Conservation (phyloP, 2,797 vertebrate species). For the Coilia nasus region DNA sequence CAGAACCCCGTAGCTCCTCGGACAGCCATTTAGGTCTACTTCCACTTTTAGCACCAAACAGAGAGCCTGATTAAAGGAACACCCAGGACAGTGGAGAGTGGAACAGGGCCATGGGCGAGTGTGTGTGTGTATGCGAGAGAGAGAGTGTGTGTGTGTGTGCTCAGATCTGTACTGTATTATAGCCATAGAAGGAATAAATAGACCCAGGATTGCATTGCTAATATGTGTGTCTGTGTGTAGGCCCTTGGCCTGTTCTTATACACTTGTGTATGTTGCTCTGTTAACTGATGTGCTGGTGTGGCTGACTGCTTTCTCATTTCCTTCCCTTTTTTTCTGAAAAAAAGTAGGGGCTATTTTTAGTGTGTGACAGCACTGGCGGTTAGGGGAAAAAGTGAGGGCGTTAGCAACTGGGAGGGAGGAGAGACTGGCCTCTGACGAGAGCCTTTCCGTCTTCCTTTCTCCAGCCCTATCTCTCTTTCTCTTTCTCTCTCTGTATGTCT, state of each 20-base stretch:
- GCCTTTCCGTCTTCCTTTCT: not conserved
- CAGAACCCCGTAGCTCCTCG: conserved; percentile 7
- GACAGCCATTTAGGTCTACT: not conserved
- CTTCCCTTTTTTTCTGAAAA: conserved; percentile 27
- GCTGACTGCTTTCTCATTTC: conserved; percentile 27
- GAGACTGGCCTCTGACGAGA: not conserved
- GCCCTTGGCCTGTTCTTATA: not conserved
- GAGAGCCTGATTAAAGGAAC: not conserved
- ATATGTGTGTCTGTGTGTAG: not conserved
- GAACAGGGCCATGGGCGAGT: not conserved
- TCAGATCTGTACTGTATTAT: not conserved
- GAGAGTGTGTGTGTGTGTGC: not conserved
- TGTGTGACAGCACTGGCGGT: not conserved
- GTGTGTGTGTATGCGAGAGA: not conserved
- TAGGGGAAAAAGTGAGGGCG: conserved; percentile 14
- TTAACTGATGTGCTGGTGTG: conserved; percentile 12
- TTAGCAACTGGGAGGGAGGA: conserved; percentile 15
- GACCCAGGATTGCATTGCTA: not conserved
- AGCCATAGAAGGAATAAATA: not conserved
- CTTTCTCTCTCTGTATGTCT: not conserved
- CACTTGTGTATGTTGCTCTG: not conserved
- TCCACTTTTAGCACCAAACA: conserved; percentile 31
- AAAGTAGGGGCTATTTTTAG: conserved; percentile 30
- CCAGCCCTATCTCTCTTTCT: too few species aligned
- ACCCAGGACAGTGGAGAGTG: not conserved